A percentile compares a stretch with the other conserved stretches of the same genome.
These are phyloP conservation scores for Smithornis capensis DNA, from an alignment of 2,113 vertebrate genomes.

Conservation along the genomic window DNA sequence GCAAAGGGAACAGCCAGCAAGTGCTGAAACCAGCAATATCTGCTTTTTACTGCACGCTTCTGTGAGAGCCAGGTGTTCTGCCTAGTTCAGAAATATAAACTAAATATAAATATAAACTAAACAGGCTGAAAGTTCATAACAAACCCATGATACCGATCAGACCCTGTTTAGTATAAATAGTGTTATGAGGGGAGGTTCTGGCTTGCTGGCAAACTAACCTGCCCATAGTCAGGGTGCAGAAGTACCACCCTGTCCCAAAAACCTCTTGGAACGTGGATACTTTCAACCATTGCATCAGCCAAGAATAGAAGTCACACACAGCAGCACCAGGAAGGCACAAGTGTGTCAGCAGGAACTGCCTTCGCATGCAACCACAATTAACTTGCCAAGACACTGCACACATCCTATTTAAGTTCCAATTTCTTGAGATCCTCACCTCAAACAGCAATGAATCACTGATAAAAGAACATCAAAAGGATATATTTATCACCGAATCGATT, in stretches of 20 bases:
- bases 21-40: not conserved
- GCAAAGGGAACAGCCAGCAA: not conserved
- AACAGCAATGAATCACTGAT: not conserved
- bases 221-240: not conserved
- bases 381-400: not conserved
- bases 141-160: not conserved
- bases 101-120: not conserved
- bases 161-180: not conserved
- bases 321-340: not conserved
- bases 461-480: not conserved
- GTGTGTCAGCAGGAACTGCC: not conserved
- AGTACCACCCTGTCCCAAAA: not conserved
- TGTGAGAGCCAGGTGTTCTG: not conserved
- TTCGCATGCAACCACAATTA: not conserved
- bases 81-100: not conserved
- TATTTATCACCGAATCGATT: not conserved
- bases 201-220: not conserved
- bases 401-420: not conserved
- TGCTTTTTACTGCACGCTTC: not conserved
- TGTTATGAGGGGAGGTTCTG: not conserved
- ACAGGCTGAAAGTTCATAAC: not conserved
- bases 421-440: not conserved
- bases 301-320: not conserved
- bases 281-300: not conserved
- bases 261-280: not conserved